These are phyloP conservation scores for Automeris io DNA, from an alignment of 2,888 invertebrate genomes.

Conservation along the genomic window DNA sequence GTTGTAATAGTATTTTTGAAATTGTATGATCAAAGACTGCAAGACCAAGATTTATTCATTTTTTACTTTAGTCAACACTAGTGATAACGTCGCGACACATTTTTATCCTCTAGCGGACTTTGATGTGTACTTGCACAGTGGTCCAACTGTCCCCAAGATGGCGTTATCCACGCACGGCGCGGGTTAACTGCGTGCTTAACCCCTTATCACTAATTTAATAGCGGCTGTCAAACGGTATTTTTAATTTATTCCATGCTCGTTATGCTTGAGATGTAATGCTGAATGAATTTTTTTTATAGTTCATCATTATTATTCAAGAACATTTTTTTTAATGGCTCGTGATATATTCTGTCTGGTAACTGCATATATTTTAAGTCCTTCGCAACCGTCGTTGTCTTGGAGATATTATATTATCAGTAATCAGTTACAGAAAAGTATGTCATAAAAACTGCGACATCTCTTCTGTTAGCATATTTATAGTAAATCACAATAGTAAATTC, in stretches of 20 bases:
- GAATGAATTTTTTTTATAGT: neutral
- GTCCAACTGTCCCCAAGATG: neutral
- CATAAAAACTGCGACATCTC: too few species aligned
- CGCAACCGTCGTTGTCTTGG: too few species aligned
- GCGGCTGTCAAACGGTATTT: neutral
- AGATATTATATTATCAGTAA: too few species aligned
- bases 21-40: too few species aligned
- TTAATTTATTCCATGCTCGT: neutral
- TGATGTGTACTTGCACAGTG: neutral
- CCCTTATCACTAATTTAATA: neutral
- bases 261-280: neutral
- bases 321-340: neutral
- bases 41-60: too few species aligned
- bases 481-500: too few species aligned
- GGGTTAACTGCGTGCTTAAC: constrained; percentile 1
- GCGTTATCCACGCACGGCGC: neutral
- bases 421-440: too few species aligned
- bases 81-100: constrained; percentile 1
- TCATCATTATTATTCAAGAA: neutral
- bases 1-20: too few species aligned
- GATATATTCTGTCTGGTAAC: too few species aligned
- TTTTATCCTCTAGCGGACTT: neutral
- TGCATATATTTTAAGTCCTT: too few species aligned
- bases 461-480: too few species aligned
- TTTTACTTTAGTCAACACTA: neutral